A percentile compares a stretch with the other conserved stretches of the same genome.
Evolutionary conservation across 2,113 vertebrate species (phyloP).

Genomic region (Excalfactoria chinensis): DNA sequence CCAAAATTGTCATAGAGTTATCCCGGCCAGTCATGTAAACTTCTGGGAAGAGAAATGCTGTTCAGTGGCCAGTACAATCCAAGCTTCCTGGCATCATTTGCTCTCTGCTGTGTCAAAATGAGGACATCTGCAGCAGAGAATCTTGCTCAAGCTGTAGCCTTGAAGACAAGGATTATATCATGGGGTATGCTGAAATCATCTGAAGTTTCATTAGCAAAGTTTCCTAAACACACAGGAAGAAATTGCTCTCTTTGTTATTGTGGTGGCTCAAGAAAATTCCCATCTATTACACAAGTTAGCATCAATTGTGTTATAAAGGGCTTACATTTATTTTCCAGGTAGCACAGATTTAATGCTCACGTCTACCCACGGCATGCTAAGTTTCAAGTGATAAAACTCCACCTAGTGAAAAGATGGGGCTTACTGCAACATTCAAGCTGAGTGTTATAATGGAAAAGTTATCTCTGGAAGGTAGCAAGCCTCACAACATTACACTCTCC

Average conservation of each 20-base stretch:
- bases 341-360: not conserved
- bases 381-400: not conserved
- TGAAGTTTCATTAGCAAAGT: not conserved
- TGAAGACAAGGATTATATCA: not conserved
- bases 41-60: not conserved
- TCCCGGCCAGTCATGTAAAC: rapidly evolving
- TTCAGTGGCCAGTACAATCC: not conserved
- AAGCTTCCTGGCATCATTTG: not conserved
- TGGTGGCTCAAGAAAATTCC: not conserved
- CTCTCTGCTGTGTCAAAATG: not conserved
- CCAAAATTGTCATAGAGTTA: not conserved
- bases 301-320: not conserved
- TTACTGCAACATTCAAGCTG: not conserved
- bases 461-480: not conserved
- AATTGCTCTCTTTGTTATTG: not conserved
- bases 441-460: not conserved
- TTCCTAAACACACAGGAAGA: not conserved
- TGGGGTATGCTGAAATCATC: rapidly evolving
- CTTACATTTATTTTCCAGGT: not conserved
- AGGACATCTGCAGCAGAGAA: not conserved
- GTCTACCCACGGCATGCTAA: rapidly evolving
- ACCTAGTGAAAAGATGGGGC: not conserved
- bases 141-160: not conserved
- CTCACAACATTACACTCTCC: rapidly evolving
- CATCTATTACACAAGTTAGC: not conserved